Evolutionary conservation across 2,113 vertebrate genomes (phyloP), one percentile per base, ranked within the genome.

Genomic region (Oreochromis spilurus): DNA sequence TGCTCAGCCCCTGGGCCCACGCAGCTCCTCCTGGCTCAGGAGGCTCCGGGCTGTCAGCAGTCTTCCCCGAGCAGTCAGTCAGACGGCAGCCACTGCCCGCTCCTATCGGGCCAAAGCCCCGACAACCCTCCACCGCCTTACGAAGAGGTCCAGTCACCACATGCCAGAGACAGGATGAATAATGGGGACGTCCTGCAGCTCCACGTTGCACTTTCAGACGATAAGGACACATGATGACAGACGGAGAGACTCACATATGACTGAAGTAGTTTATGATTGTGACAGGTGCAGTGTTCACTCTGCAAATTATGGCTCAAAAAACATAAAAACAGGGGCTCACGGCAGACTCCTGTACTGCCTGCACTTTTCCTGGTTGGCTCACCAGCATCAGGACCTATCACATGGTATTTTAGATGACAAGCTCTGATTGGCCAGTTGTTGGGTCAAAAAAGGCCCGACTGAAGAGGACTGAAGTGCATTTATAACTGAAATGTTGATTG

Each of bases 21-120:
- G 2, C 96, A 95, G 84, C 96, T 97, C 34, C 88, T 97, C 2
- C 38, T 96, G 81, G 92, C 94, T 13, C 94, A 93, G 81, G 95
- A 95, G 54, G 70, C 84, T 1, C 83, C 91, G 1, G 50, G 84
- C 40, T 75, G 70, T 36, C 90, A 75, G 26, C 89, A 72, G 21
- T 14, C 88, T 8, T 29, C 93, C 4, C 87, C 79, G 1, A 65
- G 45, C 81, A 83, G 79, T 38, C 88, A 87, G 13, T 83, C 89
- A 1, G 95, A 94, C 5, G 43, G 83, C 36, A 84, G 82, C 5
- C 52, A 26, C 10, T 79, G 67, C 17, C 82, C 82, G 2, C 93
- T 93, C 17, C 82, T 87, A 34, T 84, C 82, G 17, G 67, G 54
- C 88, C 94, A 84, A 2, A 89, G 87, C 91, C 79, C 91, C 0